These are phyloP conservation scores for Uropsilus gracilis DNA, from an alignment of 2,113 vertebrate genomes.

Conservation along the genomic window DNA sequence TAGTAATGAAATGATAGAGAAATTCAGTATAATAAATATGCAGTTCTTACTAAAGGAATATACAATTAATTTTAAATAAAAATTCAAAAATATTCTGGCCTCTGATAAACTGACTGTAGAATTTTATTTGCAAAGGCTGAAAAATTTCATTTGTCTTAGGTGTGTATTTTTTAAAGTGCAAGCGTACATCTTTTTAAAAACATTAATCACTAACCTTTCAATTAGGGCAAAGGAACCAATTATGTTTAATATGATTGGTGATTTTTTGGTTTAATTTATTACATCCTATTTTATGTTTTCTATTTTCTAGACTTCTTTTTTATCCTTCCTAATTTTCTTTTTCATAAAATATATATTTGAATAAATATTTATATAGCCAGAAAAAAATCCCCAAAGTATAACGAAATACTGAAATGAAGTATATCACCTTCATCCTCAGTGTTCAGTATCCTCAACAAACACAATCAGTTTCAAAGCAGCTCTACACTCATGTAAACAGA, in stretches of 20 bases:
- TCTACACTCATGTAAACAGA: background rate
- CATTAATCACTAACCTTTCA: background rate
- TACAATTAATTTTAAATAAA: too few species aligned
- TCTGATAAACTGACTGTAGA: too few species aligned
- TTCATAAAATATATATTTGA: background rate
- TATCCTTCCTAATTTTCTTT: background rate
- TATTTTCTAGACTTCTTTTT: slow-evolving; percentile 10
- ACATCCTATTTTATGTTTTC: background rate
- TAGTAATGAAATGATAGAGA: too few species aligned
- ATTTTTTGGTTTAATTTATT: background rate
- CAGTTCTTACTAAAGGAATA: too few species aligned
- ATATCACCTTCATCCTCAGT: background rate
- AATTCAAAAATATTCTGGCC: too few species aligned
- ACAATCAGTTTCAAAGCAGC: background rate
- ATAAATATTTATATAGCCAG: background rate
- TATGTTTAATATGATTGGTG: background rate
- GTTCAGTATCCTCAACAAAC: background rate
- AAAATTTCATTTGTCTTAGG: too few species aligned
- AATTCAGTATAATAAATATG: too few species aligned
- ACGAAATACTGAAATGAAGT: background rate
- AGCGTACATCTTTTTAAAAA: too few species aligned
- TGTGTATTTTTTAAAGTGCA: too few species aligned
- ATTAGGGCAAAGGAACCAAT: background rate
- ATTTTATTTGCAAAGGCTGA: too few species aligned
- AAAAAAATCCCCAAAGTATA: background rate